Base-by-base conservation (phyloP, 2,888 invertebrate genomes). In the Polydrusus pterygomalis region DNA sequence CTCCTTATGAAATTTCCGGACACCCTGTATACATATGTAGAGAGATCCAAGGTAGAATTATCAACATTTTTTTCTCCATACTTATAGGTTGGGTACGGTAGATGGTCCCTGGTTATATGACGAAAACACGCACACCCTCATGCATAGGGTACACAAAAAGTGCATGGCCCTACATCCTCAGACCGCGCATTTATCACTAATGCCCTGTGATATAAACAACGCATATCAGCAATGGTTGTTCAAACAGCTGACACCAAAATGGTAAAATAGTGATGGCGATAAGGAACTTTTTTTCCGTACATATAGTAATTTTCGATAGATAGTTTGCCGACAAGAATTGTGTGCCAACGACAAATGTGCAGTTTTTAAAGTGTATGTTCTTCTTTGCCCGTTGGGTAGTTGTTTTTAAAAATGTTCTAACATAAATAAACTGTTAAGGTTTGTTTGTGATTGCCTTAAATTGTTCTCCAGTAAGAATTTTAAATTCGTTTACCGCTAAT, bases 21-120 rank as follows among this genome's bases (percentile, higher is more conserved):
- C n/a, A n/a, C n/a, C n/a, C n/a, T n/a, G n/a, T n/a, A n/a, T n/a
- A n/a, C n/a, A n/a, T n/a, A n/a, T n/a, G n/a, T n/a, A n/a, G n/a
- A n/a, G 20, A 2, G 10, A 17, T 30, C 8, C 1, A 2, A 17
- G 7, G 38, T 34, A 0, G 0, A n/a, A 2, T 15, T 13, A n/a
- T 5, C 10, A 54, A 25, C 51, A 25, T n/a, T 25, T 71, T 65
- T 71, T 71, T 65, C 25, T 47, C n/a, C n/a, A n/a, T n/a, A n/a
- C 11, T 30, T 30, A 67, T 25, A 77, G 78, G 67, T 90, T 97
- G 73, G 98, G 98, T 65, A 96, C 96, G 13, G 97, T 97, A 1
- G 95, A 96, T 85, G 99, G 99, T 0, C 97, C 97, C 0, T 99
- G 98, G 98, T 91, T 93, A 85, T 98, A 95, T 86, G 94, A 97